These are phyloP conservation scores for Ciconia maguari DNA, from an alignment of 2,113 vertebrate genomes.

Conservation along the genomic window DNA sequence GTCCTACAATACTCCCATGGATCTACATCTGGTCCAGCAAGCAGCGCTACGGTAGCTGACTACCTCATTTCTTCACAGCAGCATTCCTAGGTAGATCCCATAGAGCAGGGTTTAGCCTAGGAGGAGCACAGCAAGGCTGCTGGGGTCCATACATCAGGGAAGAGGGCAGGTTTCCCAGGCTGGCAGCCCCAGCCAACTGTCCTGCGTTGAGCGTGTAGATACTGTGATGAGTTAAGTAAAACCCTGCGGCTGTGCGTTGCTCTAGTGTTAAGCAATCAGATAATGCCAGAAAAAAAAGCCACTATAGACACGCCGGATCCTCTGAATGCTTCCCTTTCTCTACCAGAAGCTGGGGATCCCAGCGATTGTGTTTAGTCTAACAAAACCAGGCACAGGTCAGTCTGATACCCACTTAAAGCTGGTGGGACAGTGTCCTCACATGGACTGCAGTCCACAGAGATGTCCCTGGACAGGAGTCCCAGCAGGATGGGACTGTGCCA, in stretches of 20 bases:
- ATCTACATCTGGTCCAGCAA: background rate
- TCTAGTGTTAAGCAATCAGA: background rate
- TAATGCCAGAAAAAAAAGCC: background rate
- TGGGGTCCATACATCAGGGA: background rate
- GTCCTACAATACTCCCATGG: background rate
- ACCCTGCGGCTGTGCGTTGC: fast-evolving
- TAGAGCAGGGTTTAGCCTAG: background rate
- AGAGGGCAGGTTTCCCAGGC: background rate
- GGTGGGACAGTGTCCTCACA: no score
- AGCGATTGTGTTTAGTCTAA: background rate
- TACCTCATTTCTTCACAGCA: background rate
- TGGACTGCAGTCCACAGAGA: background rate
- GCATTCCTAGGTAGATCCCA: fast-evolving
- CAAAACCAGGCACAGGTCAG: background rate
- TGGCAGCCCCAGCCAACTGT: background rate
- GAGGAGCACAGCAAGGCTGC: background rate
- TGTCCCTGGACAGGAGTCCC: background rate
- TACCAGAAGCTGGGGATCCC: background rate
- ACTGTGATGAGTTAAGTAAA: background rate
- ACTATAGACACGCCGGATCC: background rate
- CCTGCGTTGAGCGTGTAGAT: background rate
- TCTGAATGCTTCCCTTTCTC: background rate
- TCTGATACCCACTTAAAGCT: background rate
- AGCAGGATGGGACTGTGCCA: background rate
- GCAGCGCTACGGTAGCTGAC: background rate